Evolutionary conservation across 1,140 invertebrate species (phyloP).

Genomic region (Diachasmimorpha longicaudata): DNA sequence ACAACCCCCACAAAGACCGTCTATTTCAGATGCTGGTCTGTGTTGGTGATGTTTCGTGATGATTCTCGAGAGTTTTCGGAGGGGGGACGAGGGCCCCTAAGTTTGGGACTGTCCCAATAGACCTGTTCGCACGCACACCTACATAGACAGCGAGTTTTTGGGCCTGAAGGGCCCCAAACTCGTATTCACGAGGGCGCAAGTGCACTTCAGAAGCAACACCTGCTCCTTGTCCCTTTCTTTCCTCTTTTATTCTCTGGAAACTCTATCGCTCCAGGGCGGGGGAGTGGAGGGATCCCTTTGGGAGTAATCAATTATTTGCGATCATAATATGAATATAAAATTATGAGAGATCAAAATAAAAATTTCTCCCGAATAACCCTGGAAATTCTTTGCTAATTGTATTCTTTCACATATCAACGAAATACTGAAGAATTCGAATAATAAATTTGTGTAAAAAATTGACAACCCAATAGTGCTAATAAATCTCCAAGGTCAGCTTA

Average conservation of each 20-base stretch:
- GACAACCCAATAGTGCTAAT: not conserved
- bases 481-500: not conserved
- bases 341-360: too few species aligned
- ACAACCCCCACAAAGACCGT: slow-evolving; percentile 8
- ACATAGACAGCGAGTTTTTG: not conserved
- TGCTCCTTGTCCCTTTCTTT: not conserved
- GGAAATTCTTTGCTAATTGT: too few species aligned
- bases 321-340: too few species aligned
- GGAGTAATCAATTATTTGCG: not conserved
- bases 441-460: not conserved
- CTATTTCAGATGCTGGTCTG: not conserved
- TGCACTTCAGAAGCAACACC: not conserved
- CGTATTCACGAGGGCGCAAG: not conserved
- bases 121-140: not conserved
- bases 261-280: not conserved
- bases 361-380: too few species aligned
- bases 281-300: not conserved
- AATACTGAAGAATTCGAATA: not conserved
- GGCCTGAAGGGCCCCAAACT: not conserved
- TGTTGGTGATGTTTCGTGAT: not conserved
- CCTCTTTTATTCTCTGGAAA: not conserved
- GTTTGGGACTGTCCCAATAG: not conserved
- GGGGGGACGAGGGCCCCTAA: not conserved
- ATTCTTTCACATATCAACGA: too few species aligned
- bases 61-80: not conserved